Conservation (phyloP, 2,797 vertebrate species). For the Distichodus sexfasciatus region DNA sequence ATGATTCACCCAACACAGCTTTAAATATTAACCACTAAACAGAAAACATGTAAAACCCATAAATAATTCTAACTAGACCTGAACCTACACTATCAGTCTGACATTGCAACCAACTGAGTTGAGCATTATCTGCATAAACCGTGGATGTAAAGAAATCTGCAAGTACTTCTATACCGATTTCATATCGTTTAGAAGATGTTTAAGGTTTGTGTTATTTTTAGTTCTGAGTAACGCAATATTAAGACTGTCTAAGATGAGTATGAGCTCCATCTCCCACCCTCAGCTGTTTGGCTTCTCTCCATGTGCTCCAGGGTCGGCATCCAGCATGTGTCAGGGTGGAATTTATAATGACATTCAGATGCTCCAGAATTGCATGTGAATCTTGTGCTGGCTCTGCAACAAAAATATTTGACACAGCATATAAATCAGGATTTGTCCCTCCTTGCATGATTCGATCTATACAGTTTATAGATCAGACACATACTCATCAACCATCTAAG, state of each 20-base stretch:
- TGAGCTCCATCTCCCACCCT: background rate
- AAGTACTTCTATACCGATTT: too few species aligned
- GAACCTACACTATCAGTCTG: too few species aligned
- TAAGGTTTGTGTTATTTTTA: too few species aligned
- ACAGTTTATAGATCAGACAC: background rate
- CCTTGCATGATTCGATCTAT: background rate
- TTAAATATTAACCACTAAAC: too few species aligned
- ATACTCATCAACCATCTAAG: background rate
- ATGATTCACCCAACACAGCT: too few species aligned
- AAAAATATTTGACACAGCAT: background rate
- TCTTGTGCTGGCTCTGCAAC: background rate
- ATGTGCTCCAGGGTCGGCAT: background rate
- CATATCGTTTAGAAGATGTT: too few species aligned
- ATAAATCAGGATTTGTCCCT: background rate
- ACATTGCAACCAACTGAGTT: too few species aligned
- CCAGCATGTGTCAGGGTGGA: constrained; percentile 5
- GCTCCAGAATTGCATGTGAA: constrained; percentile 17
- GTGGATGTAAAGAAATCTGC: too few species aligned
- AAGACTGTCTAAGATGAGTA: background rate
- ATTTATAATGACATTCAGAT: constrained; percentile 28
- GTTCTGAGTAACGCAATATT: too few species aligned
- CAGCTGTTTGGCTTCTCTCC: background rate
- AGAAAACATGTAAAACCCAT: too few species aligned
- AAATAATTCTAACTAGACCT: too few species aligned
- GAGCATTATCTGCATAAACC: too few species aligned